phyloP scores from a whole-genome alignment of 2,797 vertebrate genomes.

The Balearica regulorum region DNA sequence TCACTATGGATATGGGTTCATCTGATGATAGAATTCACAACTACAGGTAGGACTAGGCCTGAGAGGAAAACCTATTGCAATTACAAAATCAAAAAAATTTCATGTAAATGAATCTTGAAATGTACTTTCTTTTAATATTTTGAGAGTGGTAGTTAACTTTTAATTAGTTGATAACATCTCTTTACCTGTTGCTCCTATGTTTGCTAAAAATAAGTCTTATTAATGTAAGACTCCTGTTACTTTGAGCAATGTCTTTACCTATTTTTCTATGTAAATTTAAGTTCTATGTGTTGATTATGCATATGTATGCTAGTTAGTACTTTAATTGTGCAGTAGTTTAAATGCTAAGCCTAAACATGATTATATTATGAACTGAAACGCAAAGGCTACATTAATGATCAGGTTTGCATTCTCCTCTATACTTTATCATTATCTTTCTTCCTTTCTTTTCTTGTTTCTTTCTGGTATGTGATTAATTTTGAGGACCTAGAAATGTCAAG shows the following conservation, averaged over 20 bases:
- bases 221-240: neutral
- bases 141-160: neutral
- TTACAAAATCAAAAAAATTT: neutral
- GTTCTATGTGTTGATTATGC: neutral
- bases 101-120: neutral
- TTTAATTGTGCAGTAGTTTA: neutral
- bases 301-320: neutral
- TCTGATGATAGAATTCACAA: neutral
- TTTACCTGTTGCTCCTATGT: neutral
- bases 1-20: neutral
- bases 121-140: neutral
- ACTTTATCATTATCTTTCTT: neutral
- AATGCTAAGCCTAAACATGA: neutral
- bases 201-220: neutral
- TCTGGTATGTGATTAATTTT: neutral
- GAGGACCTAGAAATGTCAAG: neutral
- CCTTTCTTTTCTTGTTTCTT: neutral
- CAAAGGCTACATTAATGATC: neutral
- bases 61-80: neutral
- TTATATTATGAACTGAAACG: neutral
- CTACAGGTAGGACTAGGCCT: neutral
- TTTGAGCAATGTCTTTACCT: neutral
- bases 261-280: neutral
- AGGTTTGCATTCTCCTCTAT: neutral
- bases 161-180: neutral